Base-by-base conservation (phyloP, 1,140 invertebrate genomes). In the Drosophila nebulosa region DNA sequence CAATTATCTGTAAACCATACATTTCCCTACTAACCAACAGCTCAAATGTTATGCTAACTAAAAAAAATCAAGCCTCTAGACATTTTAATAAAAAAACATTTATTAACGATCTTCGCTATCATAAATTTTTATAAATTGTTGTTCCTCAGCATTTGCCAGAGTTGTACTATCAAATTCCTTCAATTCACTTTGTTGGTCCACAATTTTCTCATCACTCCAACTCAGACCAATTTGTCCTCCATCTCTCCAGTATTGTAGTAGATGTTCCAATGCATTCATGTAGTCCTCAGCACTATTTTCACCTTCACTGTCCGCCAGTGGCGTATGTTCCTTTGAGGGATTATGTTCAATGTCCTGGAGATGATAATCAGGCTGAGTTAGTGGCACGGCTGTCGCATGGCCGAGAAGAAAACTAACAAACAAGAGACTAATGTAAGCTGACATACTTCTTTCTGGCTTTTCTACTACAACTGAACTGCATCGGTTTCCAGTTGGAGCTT, bases 281-380 rank as follows among this genome's bases (percentile, higher is more conserved):
- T 66, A 74, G n/a, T 51, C 35, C 16, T 74, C 71, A 12, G 71
- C 71, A 60, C 71, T 74, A 16, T 73, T 73, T 21, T 56, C 57
- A 2, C 22, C 26, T 2, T 26, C 24, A 22, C 27, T 32, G 7
- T 52, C 32, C 9, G 53, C 61, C 26, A 72, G 10, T 0, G 0
- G 0, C 6, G 51, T 27, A n/a, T 10, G n/a, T 0, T 53, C 24
- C 6, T 24, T 53, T 4, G 22, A 46, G 5, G 1, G 1, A 21
- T 46, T 16, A n/a, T n/a, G n/a, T n/a, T n/a, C n/a, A n/a, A n/a
- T n/a, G 3, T 46, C 22, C 10, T 16, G 27, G n/a, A 1, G 1
- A 53, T 27, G 27, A 14, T 53, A 0, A 14, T 27, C 22, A 6
- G 27, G 5, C n/a, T 53, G 51, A n/a, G 9, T 1, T 0, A 26